Conservation (phyloP, 2,797 vertebrate genomes). For the Neomorphus geoffroyi region DNA sequence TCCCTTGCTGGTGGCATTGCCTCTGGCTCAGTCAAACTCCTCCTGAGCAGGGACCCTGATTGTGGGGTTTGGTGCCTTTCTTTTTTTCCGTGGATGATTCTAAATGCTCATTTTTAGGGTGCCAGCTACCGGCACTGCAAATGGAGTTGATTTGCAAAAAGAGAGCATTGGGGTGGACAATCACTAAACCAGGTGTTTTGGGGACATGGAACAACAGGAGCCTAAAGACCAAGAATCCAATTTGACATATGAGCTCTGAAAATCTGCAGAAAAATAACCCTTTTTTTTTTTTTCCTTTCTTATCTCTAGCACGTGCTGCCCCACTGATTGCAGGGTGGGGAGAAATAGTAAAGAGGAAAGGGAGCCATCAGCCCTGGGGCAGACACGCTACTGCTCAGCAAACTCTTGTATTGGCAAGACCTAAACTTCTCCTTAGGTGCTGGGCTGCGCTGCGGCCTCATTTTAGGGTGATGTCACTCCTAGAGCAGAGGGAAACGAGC, state of each 20-base stretch:
- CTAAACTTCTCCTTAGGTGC: neutral
- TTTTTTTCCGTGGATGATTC: neutral
- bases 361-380: neutral
- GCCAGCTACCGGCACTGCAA: neutral
- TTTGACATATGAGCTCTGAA: neutral
- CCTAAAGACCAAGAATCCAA: neutral
- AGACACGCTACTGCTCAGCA: neutral
- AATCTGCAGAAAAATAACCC: neutral
- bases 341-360: neutral
- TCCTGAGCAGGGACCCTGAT: constrained; percentile 20
- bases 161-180: neutral
- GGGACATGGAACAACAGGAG: neutral
- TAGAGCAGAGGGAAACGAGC: neutral
- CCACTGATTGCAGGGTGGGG: neutral
- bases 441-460: neutral
- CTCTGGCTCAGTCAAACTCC: constrained; percentile 33
- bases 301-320: neutral
- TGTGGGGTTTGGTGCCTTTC: neutral
- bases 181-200: neutral
- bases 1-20: constrained; percentile 50
- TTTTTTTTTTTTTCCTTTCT: neutral
- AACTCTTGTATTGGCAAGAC: neutral
- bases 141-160: neutral
- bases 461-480: neutral
- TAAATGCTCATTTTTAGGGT: neutral